These are phyloP conservation scores for Tetramorium bicarinatum DNA, from an alignment of 2,888 invertebrate species.

Conservation along the genomic window DNA sequence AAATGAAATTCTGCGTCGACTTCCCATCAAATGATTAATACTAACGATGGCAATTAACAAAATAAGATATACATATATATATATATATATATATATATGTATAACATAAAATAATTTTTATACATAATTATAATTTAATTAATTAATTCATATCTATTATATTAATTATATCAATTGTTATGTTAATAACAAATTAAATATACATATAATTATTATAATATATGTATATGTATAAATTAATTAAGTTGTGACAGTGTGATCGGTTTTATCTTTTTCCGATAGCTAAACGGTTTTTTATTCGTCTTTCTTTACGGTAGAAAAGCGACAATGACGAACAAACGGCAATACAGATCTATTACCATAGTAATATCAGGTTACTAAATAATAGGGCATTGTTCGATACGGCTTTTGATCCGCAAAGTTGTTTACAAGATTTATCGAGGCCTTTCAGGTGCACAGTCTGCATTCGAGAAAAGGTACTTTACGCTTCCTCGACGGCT, in stretches of 20 bases:
- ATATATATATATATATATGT: not conserved
- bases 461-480: constrained; percentile 38
- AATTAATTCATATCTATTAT: not conserved
- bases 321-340: constrained; percentile 28
- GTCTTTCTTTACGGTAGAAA: constrained; percentile 6
- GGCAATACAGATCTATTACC: constrained; percentile 19
- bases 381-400: constrained; percentile 50
- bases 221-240: not conserved
- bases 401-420: constrained; percentile 39
- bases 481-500: constrained; percentile 45
- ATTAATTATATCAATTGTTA: not conserved
- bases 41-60: not conserved
- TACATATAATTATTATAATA: constrained; percentile 1
- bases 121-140: not conserved
- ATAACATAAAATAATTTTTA: not conserved
- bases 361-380: constrained; percentile 37
- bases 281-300: not conserved
- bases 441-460: constrained; percentile 24
- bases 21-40: not conserved
- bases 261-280: not conserved
- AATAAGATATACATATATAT: no score
- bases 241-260: not conserved
- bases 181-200: not conserved
- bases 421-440: constrained; percentile 52
- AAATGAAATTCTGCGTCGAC: not conserved